phyloP scores from a whole-genome alignment of 2,888 invertebrate genomes.

The Andrena bicolor region DNA sequence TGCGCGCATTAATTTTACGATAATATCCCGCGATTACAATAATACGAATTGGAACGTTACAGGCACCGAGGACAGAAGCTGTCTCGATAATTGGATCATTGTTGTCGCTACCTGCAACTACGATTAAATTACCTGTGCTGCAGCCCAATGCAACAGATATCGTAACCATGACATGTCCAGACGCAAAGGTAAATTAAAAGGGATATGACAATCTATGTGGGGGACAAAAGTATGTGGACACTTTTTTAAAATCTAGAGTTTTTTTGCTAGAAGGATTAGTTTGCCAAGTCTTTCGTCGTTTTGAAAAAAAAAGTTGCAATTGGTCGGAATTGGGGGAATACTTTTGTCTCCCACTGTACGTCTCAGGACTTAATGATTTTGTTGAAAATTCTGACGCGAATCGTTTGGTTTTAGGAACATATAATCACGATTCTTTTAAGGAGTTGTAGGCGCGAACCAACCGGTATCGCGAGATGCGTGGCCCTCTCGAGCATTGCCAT shows the following conservation, averaged over 20 bases:
- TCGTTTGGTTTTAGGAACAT: constrained; percentile 89
- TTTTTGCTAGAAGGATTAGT: no score
- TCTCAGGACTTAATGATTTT: neutral
- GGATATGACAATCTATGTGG: neutral
- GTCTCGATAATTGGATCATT: constrained; percentile 95
- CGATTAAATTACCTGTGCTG: constrained; percentile 89
- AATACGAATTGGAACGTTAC: constrained; percentile 64
- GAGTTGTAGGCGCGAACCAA: constrained; percentile 95
- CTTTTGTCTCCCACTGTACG: neutral
- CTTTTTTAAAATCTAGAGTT: no score
- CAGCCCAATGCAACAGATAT: constrained; percentile 88
- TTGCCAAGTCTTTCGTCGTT: no score
- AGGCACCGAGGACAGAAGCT: constrained; percentile 96
- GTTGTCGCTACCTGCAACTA: constrained; percentile 91
- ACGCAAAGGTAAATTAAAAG: constrained; percentile 91
- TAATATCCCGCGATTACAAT: neutral
- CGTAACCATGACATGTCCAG: constrained; percentile 88
- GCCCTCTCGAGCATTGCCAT: constrained; percentile 94
- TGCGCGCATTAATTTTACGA: neutral
- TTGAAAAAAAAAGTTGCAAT: no score
- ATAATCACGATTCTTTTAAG: constrained; percentile 94
- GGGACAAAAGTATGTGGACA: no score
- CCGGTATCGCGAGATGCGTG: constrained; percentile 94
- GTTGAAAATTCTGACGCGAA: neutral
- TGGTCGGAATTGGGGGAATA: no score